Percentiles rank a stretch among this genome's conserved stretches.
These are phyloP conservation scores for Dynastes hyllus DNA, from an alignment of 2,888 invertebrate species.

Conservation along the genomic window DNA sequence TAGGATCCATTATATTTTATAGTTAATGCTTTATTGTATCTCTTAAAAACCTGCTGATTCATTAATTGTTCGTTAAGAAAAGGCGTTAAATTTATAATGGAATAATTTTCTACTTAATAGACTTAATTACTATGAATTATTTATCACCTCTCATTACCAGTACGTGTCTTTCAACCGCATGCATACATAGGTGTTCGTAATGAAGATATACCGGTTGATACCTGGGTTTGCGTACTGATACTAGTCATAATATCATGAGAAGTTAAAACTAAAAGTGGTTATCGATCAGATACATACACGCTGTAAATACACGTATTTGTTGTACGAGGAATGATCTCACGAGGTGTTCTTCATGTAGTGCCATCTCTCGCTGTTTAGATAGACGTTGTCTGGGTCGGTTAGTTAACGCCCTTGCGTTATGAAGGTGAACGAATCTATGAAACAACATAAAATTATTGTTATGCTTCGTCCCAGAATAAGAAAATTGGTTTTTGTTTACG, in stretches of 20 bases:
- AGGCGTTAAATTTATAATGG: slow-evolving; percentile 51
- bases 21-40: slow-evolving; percentile 50
- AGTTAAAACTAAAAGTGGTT: slow-evolving; percentile 37
- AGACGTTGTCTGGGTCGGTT: neutral
- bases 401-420: too few relatives aligned
- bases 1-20: slow-evolving; percentile 42
- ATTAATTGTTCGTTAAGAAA: slow-evolving; percentile 53
- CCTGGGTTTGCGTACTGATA: neutral
- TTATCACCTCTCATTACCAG: slow-evolving; percentile 37
- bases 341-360: neutral
- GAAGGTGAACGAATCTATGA: too few relatives aligned
- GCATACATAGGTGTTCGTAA: neutral
- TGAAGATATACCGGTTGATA: slow-evolving; percentile 1
- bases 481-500: too few relatives aligned
- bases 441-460: too few relatives aligned
- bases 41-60: slow-evolving; percentile 51
- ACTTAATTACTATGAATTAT: slow-evolving; percentile 52
- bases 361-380: neutral
- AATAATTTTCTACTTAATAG: slow-evolving; percentile 51
- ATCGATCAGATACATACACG: slow-evolving; percentile 22
- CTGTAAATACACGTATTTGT: slow-evolving; percentile 20
- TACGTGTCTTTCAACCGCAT: neutral
- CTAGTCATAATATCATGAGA: slow-evolving; percentile 28
- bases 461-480: too few relatives aligned
- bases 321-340: slow-evolving; percentile 2